Evolutionary conservation across 2,113 vertebrate genomes (phyloP), one percentile per base, ranked within the genome.

Genomic region (Gulo gulo): DNA sequence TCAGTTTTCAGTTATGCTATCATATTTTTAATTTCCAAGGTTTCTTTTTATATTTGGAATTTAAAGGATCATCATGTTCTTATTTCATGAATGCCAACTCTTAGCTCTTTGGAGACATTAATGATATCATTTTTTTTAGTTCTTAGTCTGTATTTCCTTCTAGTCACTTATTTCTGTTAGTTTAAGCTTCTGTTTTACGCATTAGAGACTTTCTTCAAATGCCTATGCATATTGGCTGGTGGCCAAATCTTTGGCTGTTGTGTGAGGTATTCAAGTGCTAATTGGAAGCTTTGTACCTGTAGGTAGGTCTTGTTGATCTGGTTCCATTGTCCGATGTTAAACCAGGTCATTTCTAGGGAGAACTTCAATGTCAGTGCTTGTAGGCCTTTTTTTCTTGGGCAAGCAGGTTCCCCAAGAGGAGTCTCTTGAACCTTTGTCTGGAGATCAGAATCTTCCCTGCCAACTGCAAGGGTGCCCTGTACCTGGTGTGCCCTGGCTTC

Each of bases 141-240:
- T 61, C 13, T 12, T 42, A 45, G 71, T 39, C 13, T 76, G 6
- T 26, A 57, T 81, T 74, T 80, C 47, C 63, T 87, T 34, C 42
- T 65, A 74, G 6, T 81, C n/a, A 55, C 34, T 47, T 65, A 74
- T 93, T 92, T 59, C 11, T 84, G 4, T 92, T 96, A 74, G 73
- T 61, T 73, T 23, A 24, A 9, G 26, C 34, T 87, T 87, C 73
- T 89, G 36, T 57, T 79, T 85, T 82, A 71, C 15, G 55, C 29
- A 42, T 80, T 92, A 78, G 65, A 67, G 82, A 94, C 18, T 39
- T 69, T 91, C 16, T 42, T 94, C 85, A 96, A 97, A 71, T 65
- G 42, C 24, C 36, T 84, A 18, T 84, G 87, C 63, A 52, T 52
- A 88, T 61, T 91, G 47, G 8, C 71, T 84, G 21, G 45, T 16